Evolutionary conservation across 2,888 invertebrate species (phyloP).

Genomic region (Catocala fraxini): DNA sequence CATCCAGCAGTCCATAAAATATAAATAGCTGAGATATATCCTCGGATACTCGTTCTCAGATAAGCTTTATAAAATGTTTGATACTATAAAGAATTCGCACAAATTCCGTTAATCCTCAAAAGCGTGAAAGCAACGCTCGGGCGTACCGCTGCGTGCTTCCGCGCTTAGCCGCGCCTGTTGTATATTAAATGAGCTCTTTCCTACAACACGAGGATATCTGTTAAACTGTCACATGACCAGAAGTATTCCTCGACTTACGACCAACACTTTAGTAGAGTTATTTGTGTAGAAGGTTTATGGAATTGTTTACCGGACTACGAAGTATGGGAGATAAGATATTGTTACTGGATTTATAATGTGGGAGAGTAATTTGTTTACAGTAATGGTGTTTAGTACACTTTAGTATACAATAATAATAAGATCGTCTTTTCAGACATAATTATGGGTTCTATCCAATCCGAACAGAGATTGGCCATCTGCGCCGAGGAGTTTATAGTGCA

Average conservation of each 20-base stretch:
- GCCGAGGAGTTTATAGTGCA: too few species aligned
- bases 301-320: slow-evolving; percentile 15
- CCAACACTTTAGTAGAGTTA: slow-evolving; percentile 39
- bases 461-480: too few species aligned
- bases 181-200: slow-evolving; percentile 81
- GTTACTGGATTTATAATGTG: neutral
- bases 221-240: slow-evolving; percentile 59
- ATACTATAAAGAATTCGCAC: slow-evolving; percentile 4
- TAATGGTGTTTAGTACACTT: too few species aligned
- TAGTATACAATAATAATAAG: too few species aligned
- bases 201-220: slow-evolving; percentile 64
- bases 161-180: slow-evolving; percentile 70
- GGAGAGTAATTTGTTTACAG: neutral
- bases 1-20: too few species aligned
- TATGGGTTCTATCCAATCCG: too few species aligned
- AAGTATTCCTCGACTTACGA: slow-evolving; percentile 60
- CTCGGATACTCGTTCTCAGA: too few species aligned
- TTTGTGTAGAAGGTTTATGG: slow-evolving; percentile 24
- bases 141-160: slow-evolving; percentile 52
- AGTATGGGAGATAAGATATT: too few species aligned
- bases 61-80: neutral
- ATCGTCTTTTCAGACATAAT: too few species aligned
- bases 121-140: slow-evolving; percentile 61
- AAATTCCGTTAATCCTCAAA: slow-evolving; percentile 58
- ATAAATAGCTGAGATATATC: too few species aligned